phyloP scores from a whole-genome alignment of 92 coral and sea anemone genomes.

The Meandrina meandrites region DNA sequence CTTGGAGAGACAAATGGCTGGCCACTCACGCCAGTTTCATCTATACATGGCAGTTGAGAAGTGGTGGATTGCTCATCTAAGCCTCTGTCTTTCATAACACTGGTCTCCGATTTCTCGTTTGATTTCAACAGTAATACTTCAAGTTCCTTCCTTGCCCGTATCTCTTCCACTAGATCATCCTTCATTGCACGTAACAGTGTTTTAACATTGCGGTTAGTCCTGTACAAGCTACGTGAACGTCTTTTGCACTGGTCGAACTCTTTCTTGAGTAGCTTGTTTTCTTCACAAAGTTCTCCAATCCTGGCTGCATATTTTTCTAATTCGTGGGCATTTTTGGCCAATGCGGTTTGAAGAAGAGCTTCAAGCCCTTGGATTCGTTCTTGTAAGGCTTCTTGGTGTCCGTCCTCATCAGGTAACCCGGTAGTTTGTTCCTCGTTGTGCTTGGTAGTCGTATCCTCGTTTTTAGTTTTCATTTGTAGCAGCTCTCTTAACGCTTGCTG shows the following conservation, averaged over 20 bases:
- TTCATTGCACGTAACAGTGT: conserved; percentile 17
- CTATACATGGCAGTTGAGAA: conserved; percentile 1
- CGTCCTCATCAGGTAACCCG: neutral
- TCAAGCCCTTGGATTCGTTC: neutral
- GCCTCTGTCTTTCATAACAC: neutral
- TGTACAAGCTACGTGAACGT: neutral
- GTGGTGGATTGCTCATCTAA: conserved; percentile 26
- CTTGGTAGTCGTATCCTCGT: neutral
- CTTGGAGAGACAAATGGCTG: conserved; percentile 11
- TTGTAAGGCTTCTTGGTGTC: neutral
- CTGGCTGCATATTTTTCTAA: neutral
- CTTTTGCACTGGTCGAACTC: conserved; percentile 6
- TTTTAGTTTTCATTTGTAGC: conserved; percentile 15
- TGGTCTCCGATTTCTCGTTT: conserved; percentile 17
- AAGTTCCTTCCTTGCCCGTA: conserved; percentile 19
- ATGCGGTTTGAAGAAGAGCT: neutral
- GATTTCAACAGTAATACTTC: conserved; percentile 23
- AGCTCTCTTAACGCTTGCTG: conserved; percentile 30
- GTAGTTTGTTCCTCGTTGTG: neutral
- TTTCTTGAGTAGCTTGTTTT: conserved; percentile 7
- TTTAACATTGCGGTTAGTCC: neutral
- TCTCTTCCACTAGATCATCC: conserved; percentile 32
- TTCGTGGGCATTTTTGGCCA: conserved; percentile 20
- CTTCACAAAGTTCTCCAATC: conserved; percentile 17
- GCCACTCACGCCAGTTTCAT: neutral